Evolutionary conservation across 1,140 invertebrate genomes (phyloP).

Genomic region (Bombus cullumanus): DNA sequence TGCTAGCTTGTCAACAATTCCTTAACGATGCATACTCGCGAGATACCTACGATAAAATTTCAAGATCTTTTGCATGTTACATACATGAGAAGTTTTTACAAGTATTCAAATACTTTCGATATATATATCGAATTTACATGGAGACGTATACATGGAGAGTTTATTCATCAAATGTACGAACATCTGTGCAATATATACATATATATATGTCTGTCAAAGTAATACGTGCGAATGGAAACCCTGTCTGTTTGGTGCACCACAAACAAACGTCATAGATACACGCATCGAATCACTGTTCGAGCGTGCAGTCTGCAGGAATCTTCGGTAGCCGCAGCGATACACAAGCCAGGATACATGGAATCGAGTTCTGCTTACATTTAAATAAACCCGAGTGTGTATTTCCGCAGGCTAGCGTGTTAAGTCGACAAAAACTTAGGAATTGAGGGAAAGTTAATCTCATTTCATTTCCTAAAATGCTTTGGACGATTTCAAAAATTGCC

Average conservation of each 20-base stretch:
- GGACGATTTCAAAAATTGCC: not conserved
- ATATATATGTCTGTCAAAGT: not conserved
- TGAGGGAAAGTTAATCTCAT: not conserved
- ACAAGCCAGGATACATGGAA: not conserved
- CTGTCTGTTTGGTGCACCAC: constrained; percentile 20
- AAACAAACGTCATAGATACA: too few species aligned
- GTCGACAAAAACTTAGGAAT: not conserved
- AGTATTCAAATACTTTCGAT: too few species aligned
- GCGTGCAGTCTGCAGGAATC: not conserved
- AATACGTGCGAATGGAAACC: constrained; percentile 2
- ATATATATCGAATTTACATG: too few species aligned
- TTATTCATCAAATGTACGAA: constrained; percentile 33
- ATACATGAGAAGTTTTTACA: too few species aligned
- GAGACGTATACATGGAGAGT: not conserved
- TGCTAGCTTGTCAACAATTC: too few species aligned
- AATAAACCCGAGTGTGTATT: constrained; percentile 8
- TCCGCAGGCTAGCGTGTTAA: not conserved
- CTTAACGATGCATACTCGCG: too few species aligned
- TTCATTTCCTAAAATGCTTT: not conserved
- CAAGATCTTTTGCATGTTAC: too few species aligned
- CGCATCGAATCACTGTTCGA: not conserved
- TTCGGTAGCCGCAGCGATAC: not conserved
- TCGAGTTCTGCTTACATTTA: constrained; percentile 20
- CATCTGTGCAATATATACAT: not conserved
- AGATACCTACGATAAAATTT: too few species aligned